phyloP scores from a whole-genome alignment of 2,113 vertebrate genomes.

The Macrotis lagotis region DNA sequence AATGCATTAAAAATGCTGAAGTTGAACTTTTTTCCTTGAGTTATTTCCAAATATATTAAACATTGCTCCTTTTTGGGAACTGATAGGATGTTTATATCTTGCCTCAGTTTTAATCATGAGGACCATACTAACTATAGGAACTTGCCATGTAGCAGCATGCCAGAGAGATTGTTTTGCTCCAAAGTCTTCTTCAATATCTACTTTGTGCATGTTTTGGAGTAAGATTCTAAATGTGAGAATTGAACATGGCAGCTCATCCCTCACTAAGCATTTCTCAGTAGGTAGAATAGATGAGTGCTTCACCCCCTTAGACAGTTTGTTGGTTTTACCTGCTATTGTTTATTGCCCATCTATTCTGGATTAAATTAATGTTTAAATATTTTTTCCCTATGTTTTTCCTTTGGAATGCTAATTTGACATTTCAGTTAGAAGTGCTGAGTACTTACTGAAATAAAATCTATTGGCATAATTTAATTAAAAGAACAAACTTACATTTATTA shows the following conservation, averaged over 20 bases:
- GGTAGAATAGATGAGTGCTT: neutral
- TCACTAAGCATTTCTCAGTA: neutral
- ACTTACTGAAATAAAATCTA: neutral
- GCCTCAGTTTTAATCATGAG: neutral
- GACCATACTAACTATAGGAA: neutral
- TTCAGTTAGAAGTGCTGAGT: neutral
- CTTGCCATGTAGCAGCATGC: neutral
- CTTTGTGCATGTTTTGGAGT: neutral
- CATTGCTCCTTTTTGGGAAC: constrained; percentile 8
- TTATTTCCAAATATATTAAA: neutral
- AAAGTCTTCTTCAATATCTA: neutral
- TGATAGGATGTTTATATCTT: neutral
- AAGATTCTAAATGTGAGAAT: neutral
- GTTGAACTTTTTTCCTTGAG: constrained; percentile 9
- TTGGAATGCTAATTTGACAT: neutral
- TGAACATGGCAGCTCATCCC: neutral
- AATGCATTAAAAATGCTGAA: constrained; percentile 1
- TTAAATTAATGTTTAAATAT: neutral
- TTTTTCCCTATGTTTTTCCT: constrained; percentile 32
- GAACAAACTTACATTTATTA: neutral
- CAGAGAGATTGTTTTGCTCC: neutral
- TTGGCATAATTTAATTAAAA: no score
- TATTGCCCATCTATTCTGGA: neutral
- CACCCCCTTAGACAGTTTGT: neutral
- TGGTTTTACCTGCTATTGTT: neutral